Base-by-base conservation (phyloP, 2,113 vertebrate species). In the Clarias magur region DNA sequence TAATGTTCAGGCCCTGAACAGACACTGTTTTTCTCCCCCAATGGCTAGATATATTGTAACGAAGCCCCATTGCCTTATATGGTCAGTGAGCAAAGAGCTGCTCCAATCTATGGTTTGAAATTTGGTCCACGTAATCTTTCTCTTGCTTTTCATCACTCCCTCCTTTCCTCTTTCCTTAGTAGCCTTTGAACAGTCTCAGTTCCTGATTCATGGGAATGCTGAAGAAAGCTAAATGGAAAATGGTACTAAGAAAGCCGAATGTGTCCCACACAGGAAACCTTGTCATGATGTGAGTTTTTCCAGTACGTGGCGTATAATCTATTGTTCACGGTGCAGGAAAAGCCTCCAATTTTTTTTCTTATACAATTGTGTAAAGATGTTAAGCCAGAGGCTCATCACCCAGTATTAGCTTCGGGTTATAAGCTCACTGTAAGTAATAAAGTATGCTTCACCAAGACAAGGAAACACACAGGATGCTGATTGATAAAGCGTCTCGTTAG, bases 31-130 rank as follows among this genome's bases (percentile, higher is more conserved):
- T 91, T 91, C 34, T 21, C 27, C 30, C 75, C 84, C 88, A 83
- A 84, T 86, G 90, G 88, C 85, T 82, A 86, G 91, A 92, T 91
- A 91, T 91, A 90, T 84, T 85, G 88, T 91, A 91, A 91, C 91
- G 56, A 70, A 91, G 89, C 91, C 90, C 91, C 63, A 91, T 87
- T 92, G 75, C 75, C 88, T 89, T 91, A 90, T 88, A 92, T 80
- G 89, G 90, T 60, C 70, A 86, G 63, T 21, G 21, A 88, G 85
- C 63, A 80, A 84, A 83, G 84, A 88, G 87, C 85, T 90, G 89
- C 80, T 85, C 30, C 56, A 80, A 87, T 85, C 83, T 82, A 82
- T 80, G 78, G 83, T 67, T 82, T 87, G 88, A 89, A 90, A 88
- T 88, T 88, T 84, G 68, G 89, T 67, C 54, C 63, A 83, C 85